Base-by-base conservation (phyloP, 2,888 invertebrate species). In the Pachliopta kotzebuea region DNA sequence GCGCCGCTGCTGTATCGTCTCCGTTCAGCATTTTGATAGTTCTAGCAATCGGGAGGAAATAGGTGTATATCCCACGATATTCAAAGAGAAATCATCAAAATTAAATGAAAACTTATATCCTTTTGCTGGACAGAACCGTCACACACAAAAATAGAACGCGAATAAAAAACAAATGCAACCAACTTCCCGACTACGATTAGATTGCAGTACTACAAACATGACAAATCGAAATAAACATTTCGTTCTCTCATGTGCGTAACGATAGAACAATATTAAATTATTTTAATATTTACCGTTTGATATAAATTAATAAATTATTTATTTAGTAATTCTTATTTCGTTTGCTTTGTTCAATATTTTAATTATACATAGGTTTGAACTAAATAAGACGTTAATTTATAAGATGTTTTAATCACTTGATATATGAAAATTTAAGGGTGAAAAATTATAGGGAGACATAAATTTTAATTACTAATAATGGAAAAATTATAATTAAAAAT, bases 81-180 rank as follows among this genome's bases (percentile, higher is more conserved):
- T 77, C 86, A 85, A 70, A 79, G 71, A 77, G 80, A 81, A 83
- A 82, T 78, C 87, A 89, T 87, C 79, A 85, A 85, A 84, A 79
- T 84, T 81, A 80, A 79, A 80, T 79, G 77, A 78, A 82, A 87
- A 86, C 77, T 83, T 79, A 76, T 81, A 79, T 81, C 77, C 76
- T 83, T 82, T 78, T 74, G 83, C 80, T 80, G 78, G 79, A 89
- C 85, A 79, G 86, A 84, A 86, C 90, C 90, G 90, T 91, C 91
- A 90, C 88, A 86, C 90, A 89, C 90, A 88, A 91, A 90, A 91
- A 91, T 91, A 91, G 91, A 91, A 90, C 86, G 87, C 86, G 90
- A 89, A 84, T 88, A 85, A 85, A 88, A 90, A 90, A 88, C 85
- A 86, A 88, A 83, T 84, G 83, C 82, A 78, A 82, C 85, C 84